Conservation (phyloP, 2,888 invertebrate species). For the Frankliniella fusca region DNA sequence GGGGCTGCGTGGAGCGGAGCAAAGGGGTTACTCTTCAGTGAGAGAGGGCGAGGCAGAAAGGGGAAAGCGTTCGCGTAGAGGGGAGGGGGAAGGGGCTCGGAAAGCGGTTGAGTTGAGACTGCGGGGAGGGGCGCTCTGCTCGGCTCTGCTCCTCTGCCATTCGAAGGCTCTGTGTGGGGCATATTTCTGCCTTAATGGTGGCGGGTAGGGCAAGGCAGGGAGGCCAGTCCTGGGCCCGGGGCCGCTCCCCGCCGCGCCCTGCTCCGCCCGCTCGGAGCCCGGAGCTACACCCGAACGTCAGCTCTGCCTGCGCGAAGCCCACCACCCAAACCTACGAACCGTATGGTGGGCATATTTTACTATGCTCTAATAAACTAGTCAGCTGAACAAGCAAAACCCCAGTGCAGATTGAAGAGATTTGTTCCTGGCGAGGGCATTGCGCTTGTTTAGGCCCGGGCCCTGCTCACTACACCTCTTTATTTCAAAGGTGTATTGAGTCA, state of each 20-base stretch:
- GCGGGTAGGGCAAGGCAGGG: not conserved
- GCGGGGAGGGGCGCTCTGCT: not conserved
- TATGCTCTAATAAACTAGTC: too few species aligned
- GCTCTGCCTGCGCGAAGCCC: not conserved
- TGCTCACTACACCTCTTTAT: too few species aligned
- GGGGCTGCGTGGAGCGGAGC: too few species aligned
- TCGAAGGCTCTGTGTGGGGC: constrained; percentile 5
- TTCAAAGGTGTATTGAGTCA: too few species aligned
- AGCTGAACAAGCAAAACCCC: too few species aligned
- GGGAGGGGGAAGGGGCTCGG: not conserved
- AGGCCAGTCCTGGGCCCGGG: not conserved
- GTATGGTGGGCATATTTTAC: too few species aligned
- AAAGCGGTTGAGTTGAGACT: not conserved
- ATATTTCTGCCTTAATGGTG: constrained; percentile 5
- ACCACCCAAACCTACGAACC: not conserved
- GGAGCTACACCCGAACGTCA: not conserved
- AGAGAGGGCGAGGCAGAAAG: too few species aligned
- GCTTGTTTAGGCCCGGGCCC: too few species aligned
- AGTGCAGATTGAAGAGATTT: too few species aligned
- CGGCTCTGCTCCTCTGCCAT: not conserved
- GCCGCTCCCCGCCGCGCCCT: not conserved
- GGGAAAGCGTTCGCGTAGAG: not conserved
- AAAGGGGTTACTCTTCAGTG: too few species aligned
- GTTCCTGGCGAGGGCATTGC: too few species aligned
- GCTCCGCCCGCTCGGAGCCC: not conserved